These are phyloP conservation scores for Rhabdophis nuchalis DNA, from an alignment of 2,797 vertebrate species.

Conservation along the genomic window DNA sequence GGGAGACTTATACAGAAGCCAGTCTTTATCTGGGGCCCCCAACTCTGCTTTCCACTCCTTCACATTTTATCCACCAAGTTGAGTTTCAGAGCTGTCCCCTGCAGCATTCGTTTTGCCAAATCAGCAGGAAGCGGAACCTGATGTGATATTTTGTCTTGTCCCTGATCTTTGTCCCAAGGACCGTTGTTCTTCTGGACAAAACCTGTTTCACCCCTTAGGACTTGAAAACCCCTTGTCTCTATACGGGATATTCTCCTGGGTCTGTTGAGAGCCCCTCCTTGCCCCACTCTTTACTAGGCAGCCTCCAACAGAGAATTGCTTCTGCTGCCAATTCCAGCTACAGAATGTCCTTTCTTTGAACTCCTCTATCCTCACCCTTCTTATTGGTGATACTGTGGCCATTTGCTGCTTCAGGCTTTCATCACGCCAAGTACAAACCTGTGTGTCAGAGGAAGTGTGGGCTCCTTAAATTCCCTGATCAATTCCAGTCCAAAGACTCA, in stretches of 20 bases:
- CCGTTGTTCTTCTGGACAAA: neutral
- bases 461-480: neutral
- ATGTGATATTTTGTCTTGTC: neutral
- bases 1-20: neutral
- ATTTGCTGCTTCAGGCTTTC: neutral
- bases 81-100: neutral
- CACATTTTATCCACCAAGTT: neutral
- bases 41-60: neutral
- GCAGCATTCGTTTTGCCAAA: neutral
- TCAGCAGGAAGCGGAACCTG: neutral
- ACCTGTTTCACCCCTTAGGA: neutral
- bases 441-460: neutral
- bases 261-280: neutral
- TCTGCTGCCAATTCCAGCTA: neutral
- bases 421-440: neutral
- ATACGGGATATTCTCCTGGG: neutral
- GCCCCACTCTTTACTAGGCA: neutral
- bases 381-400: neutral
- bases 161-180: neutral
- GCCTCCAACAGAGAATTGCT: neutral
- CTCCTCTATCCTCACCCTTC: neutral
- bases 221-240: neutral
- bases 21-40: neutral
- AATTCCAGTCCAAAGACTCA: neutral
- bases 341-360: neutral